Evolutionary conservation across 2,797 vertebrate species (phyloP).

Genomic region (Alca torda): DNA sequence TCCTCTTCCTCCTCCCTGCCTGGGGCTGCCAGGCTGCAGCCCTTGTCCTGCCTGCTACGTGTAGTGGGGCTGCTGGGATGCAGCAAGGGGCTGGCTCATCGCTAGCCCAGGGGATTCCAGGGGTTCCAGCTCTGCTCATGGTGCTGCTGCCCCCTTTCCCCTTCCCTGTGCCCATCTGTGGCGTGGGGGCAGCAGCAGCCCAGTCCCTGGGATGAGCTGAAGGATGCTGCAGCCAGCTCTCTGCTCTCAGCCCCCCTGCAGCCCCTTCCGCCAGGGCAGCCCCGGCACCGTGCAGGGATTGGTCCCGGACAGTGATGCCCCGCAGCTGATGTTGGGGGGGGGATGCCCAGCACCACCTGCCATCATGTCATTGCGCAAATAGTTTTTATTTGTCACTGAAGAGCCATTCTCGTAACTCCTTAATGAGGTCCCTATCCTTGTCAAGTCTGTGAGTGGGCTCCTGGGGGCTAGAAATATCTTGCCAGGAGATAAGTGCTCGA

Average conservation of each 20-base stretch:
- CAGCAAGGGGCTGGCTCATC: background rate
- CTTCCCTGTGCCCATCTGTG: rapidly evolving
- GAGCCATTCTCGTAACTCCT: background rate
- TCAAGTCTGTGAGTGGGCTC: background rate
- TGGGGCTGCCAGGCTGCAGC: background rate
- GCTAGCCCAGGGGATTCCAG: background rate
- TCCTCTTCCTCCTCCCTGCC: background rate
- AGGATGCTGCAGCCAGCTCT: background rate
- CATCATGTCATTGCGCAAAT: rapidly evolving
- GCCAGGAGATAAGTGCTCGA: background rate
- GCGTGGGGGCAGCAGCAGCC: rapidly evolving
- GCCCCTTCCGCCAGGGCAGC: background rate
- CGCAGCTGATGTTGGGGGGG: background rate
- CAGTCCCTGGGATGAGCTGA: rapidly evolving
- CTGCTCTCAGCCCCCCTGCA: background rate
- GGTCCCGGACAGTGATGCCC: background rate
- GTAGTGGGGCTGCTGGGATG: background rate
- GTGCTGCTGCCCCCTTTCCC: background rate
- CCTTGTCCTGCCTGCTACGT: rapidly evolving
- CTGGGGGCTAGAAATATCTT: background rate
- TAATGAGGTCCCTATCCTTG: background rate
- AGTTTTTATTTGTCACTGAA: background rate
- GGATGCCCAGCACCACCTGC: background rate
- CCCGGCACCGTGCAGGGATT: rapidly evolving
- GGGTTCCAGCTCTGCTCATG: background rate